Base-by-base conservation (phyloP, 2,113 vertebrate species). In the Platichthys flesus region DNA sequence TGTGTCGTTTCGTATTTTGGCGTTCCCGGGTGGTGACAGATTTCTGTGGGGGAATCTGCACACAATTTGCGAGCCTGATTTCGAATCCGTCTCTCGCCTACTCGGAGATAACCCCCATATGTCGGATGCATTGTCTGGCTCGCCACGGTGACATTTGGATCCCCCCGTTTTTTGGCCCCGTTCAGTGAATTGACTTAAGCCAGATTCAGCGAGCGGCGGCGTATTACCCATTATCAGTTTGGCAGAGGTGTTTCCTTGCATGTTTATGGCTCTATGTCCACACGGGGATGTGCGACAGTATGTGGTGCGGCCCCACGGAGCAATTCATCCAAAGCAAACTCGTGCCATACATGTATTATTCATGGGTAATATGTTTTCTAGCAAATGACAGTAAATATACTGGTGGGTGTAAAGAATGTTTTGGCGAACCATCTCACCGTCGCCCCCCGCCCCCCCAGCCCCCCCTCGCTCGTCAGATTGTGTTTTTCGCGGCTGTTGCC, bases 331-430 rank as follows among this genome's bases (percentile, higher is more conserved):
- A 23, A 67, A 45, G 70, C 37, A 5, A 83, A 80, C 78, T 88
- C 31, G 6, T 31, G 31, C 31, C 31, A 31, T 31, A 78, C 84
- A 90, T 93, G 83, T 82, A 92, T 91, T 88, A 91, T 92, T 93
- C 87, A 93, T 83, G 72, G 45, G 8, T 88, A 87, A 90, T 89
- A 89, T 77, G 74, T 85, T 82, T 31, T 77, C 81, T 61, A 56
- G 57, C 91, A 93, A 93, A 85, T 79, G 81, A 86, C 73, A 79
- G 73, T 83, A 85, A 86, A 86, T 87, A 84, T 81, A 81, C 79
- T 66, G 79, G 84, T 72, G 83, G 78, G 69, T 85, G 69, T 89
- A 67, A 72, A 70, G 76, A 86, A 86, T 70, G 65, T 67, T 80
- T 89, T 87, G 82, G 88, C 85, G 88, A 82, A 73, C 75, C 74